phyloP scores from a whole-genome alignment of 2,113 vertebrate species.

The Macrotis lagotis region DNA sequence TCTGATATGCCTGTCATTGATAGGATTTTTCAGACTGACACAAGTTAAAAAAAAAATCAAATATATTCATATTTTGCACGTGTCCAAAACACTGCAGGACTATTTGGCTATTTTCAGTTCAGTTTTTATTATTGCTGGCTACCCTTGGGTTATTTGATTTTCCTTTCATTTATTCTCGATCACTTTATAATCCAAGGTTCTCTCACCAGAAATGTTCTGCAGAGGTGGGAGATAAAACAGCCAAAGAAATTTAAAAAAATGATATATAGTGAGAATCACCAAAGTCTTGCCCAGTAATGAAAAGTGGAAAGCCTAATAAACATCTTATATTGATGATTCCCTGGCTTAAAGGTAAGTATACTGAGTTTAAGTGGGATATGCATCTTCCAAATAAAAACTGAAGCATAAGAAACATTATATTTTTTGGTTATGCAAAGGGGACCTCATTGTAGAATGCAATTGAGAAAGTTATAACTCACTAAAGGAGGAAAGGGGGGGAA shows the following conservation, averaged over 20 bases:
- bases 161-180: not conserved
- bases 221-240: not conserved
- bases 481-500: not conserved
- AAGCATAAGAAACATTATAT: not conserved
- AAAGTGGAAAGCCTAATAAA: not conserved
- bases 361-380: not conserved
- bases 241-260: not conserved
- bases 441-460: not conserved
- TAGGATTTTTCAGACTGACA: too few relatives aligned
- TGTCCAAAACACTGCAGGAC: not conserved
- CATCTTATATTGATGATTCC: not conserved
- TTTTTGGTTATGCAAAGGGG: not conserved
- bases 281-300: rapidly evolving
- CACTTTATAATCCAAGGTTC: not conserved
- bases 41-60: not conserved
- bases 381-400: not conserved
- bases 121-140: slow-evolving; percentile 10
- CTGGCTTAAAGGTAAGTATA: not conserved
- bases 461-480: not conserved
- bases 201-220: not conserved
- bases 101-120: slow-evolving; percentile 2
- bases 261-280: too few relatives aligned
- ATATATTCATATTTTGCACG: not conserved
- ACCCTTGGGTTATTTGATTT: not conserved
- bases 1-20: rapidly evolving